Percentiles rank a stretch among this genome's conserved stretches.
Evolutionary conservation across 2,113 vertebrate genomes (phyloP).

Genomic region (Nyctibius bracteatus): DNA sequence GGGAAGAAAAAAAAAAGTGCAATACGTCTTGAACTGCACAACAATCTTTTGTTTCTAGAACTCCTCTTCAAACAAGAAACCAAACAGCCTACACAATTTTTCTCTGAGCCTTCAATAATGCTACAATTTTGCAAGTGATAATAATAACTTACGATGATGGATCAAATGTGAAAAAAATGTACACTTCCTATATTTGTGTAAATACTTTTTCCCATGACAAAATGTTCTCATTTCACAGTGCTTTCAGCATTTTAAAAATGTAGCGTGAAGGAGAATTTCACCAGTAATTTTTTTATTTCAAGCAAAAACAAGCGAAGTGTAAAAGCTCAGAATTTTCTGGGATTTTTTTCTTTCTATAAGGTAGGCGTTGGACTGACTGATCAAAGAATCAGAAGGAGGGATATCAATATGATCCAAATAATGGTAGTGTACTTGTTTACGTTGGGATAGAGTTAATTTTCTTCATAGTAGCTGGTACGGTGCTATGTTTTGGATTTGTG

Average conservation of each 20-base stretch:
- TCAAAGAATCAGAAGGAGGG: background rate
- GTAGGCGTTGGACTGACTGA: background rate
- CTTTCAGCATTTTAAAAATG: background rate
- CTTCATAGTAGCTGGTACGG: background rate
- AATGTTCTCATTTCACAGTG: background rate
- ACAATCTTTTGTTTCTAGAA: background rate
- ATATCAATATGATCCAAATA: background rate
- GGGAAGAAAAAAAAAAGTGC: background rate
- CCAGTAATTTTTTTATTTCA: background rate
- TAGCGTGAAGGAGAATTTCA: background rate
- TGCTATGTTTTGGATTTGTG: background rate
- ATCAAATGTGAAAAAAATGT: background rate
- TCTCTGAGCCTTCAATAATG: background rate
- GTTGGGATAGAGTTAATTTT: background rate
- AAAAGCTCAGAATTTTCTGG: background rate
- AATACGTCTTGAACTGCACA: background rate
- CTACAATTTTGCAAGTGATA: background rate
- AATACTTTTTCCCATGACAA: background rate
- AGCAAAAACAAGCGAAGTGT: background rate
- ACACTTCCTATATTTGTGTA: background rate
- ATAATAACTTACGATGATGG: background rate
- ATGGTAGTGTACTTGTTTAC: background rate
- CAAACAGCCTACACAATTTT: background rate
- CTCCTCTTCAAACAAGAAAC: background rate
- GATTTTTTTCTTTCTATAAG: background rate